Percentiles rank a stretch among this genome's conserved stretches.
Evolutionary conservation across 1,140 invertebrate genomes (phyloP).

Genomic region (Fopius arisanus): DNA sequence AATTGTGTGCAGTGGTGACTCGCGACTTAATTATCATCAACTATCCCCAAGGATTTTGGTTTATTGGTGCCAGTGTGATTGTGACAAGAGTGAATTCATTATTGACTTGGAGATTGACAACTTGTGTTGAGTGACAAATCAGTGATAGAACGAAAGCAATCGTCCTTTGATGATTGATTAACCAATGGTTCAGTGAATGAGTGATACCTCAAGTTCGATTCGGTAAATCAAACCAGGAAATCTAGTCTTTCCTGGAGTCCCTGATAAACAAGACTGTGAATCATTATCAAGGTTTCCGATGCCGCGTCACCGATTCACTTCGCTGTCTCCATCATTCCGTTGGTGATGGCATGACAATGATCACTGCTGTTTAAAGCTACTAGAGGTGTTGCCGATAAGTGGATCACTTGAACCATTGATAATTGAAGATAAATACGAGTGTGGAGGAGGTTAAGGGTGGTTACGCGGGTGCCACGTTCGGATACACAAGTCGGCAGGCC

Average conservation of each 20-base stretch:
- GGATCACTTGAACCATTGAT: neutral
- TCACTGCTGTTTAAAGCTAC: neutral
- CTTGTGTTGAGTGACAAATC: neutral
- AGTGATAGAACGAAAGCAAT: neutral
- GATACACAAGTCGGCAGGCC: conserved; percentile 62
- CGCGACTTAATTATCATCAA: neutral
- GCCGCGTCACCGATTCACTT: neutral
- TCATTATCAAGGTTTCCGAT: conserved; percentile 14
- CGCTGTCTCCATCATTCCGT: neutral
- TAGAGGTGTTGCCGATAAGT: neutral
- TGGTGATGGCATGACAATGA: conserved; percentile 3
- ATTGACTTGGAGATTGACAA: neutral
- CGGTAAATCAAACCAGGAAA: neutral
- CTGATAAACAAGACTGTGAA: conserved; percentile 4
- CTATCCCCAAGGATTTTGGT: neutral
- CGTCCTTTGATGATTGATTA: neutral
- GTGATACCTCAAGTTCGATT: neutral
- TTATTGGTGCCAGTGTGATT: neutral
- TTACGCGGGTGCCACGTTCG: conserved; percentile 57
- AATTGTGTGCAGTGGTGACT: neutral
- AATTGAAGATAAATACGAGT: conserved; percentile 37
- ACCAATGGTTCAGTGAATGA: neutral
- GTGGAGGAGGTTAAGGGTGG: conserved; percentile 49
- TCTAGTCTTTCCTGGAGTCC: neutral
- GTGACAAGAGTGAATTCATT: neutral